Evolutionary conservation across 1,140 invertebrate species (phyloP).

Genomic region (Halotydeus destructor): DNA sequence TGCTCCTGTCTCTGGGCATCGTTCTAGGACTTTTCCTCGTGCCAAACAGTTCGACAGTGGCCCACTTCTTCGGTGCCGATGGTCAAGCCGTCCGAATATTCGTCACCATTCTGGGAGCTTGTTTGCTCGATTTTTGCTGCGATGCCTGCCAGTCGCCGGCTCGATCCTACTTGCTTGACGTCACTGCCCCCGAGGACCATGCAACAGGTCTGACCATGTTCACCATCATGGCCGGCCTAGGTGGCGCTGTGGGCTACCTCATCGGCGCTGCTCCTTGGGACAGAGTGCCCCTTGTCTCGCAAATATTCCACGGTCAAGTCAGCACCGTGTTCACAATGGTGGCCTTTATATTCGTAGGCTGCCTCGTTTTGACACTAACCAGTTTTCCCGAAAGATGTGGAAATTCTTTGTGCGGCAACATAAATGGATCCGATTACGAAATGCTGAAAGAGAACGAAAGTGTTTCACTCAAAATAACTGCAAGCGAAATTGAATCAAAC

Average conservation of each 20-base stretch:
- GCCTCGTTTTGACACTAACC: constrained; percentile 52
- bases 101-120: constrained; percentile 78
- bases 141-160: constrained; percentile 87
- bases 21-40: constrained; percentile 63
- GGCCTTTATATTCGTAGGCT: constrained; percentile 59
- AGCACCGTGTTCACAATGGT: constrained; percentile 71
- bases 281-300: constrained; percentile 50
- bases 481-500: constrained; percentile 3
- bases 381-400: constrained; percentile 74
- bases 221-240: constrained; percentile 84
- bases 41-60: constrained; percentile 67
- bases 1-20: constrained; percentile 67
- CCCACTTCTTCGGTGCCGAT: not conserved
- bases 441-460: not conserved
- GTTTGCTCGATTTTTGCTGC: constrained; percentile 80
- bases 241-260: constrained; percentile 77
- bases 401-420: too few species aligned
- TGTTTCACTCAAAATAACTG: not conserved
- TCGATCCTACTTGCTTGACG: constrained; percentile 73
- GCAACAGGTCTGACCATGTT: constrained; percentile 77
- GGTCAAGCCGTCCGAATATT: constrained; percentile 63
- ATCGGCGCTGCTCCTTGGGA: constrained; percentile 87
- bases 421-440: constrained; percentile 22
- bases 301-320: constrained; percentile 60
- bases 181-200: constrained; percentile 79